phyloP scores from a whole-genome alignment of 1,140 invertebrate genomes.

The Drosophila elegans region DNA sequence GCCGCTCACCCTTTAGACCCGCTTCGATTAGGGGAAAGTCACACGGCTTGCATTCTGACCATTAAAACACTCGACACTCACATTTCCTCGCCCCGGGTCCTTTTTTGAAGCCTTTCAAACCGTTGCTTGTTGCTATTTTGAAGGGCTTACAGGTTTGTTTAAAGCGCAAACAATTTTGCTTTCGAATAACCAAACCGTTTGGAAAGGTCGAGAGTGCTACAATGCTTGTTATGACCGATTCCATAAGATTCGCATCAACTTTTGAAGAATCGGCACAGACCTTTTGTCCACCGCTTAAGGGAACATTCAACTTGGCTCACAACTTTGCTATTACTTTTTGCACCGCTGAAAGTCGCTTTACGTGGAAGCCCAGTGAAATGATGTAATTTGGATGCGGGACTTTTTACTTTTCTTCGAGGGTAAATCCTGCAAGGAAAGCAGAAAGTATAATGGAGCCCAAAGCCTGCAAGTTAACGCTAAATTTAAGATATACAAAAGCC shows the following conservation, averaged over 20 bases:
- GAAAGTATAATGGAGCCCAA: conserved; percentile 6
- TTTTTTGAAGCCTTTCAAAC: conserved; percentile 56
- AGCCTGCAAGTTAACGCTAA: conserved; percentile 67
- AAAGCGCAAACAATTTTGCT: conserved; percentile 63
- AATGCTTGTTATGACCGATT: not conserved
- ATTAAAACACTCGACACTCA: conserved; percentile 74
- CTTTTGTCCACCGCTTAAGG: conserved; percentile 34
- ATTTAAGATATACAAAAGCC: conserved; percentile 66
- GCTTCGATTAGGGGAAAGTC: conserved; percentile 38
- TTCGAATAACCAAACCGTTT: conserved; percentile 5
- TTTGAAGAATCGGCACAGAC: conserved; percentile 4
- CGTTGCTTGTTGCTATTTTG: conserved; percentile 42
- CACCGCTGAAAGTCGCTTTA: conserved; percentile 34
- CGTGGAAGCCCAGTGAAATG: conserved; percentile 33
- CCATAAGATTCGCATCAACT: conserved; percentile 10
- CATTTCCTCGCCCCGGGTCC: conserved; percentile 14
- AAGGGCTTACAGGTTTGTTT: conserved; percentile 37
- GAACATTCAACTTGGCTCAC: conserved; percentile 50
- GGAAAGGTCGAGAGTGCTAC: not conserved
- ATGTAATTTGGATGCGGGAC: conserved; percentile 19
- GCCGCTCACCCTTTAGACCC: conserved; percentile 5
- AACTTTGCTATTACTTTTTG: conserved; percentile 53
- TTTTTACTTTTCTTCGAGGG: conserved; percentile 67
- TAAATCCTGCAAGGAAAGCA: conserved; percentile 43
- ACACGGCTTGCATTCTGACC: conserved; percentile 65